Conservation (phyloP, 2,113 vertebrate species). For the Lycocorax pyrrhopterus region DNA sequence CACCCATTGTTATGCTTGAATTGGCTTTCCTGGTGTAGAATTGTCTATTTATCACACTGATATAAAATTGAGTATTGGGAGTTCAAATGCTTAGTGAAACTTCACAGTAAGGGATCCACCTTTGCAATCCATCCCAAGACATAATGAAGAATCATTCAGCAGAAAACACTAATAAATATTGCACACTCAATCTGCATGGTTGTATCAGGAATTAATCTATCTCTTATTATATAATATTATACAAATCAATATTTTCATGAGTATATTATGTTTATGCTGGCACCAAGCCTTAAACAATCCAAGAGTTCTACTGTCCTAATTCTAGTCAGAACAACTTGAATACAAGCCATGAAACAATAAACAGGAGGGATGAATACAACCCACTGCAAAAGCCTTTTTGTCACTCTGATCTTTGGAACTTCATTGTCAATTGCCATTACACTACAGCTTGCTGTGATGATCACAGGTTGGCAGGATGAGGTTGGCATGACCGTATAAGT, state of each 20-base stretch:
- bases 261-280: background rate
- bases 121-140: background rate
- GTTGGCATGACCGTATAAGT: slow-evolving; percentile 4
- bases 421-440: background rate
- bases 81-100: background rate
- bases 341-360: background rate
- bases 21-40: background rate
- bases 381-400: background rate
- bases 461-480: background rate
- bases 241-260: background rate
- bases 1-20: background rate
- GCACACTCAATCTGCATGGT: background rate
- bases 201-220: background rate
- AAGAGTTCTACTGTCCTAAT: background rate
- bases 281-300: background rate
- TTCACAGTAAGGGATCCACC: background rate
- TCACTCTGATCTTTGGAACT: slow-evolving; percentile 24
- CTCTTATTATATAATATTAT: background rate
- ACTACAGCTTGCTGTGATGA: background rate
- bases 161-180: background rate
- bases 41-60: background rate
- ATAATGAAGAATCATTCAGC: background rate
- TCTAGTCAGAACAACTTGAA: background rate
- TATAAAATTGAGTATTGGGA: background rate
- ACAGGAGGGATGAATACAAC: background rate